Evolutionary conservation across 2,797 vertebrate genomes (phyloP), one percentile per base, ranked within the genome.

Genomic region (Phrynocephalus vlangalii): DNA sequence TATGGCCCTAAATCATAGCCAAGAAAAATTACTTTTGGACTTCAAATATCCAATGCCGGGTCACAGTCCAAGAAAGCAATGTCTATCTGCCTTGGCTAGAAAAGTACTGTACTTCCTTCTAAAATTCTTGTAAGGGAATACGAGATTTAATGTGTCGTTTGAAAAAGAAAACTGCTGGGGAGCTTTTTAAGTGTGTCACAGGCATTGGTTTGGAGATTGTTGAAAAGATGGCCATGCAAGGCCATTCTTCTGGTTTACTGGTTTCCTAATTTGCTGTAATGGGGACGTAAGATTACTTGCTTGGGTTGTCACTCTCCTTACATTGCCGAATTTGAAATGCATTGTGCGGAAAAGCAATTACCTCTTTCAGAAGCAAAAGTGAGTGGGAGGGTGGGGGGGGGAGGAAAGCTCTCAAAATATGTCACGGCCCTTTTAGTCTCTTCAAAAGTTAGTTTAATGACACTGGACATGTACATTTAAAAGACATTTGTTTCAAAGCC

Each of bases 401-500:
- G 30, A 81, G 52, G 52, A 86, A 0, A 18, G 66, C 84, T 70
- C 33, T 70, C 84, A 66, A 68, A 83, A 44, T 56, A 90, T 87
- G 79, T 85, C 84, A 90, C 3, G 2, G 83, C 44, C 84, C 77
- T 92, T 92, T 91, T 89, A 85, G 89, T 87, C 22, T 76, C 83
- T 70, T 68, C 26, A 70, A 44, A 90, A 88, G 84, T 63, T 94
- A 87, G 26, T 78, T 90, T 91, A 91, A 85, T 93, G 91, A 87
- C 87, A 91, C 24, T 87, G 85, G 81, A 91, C 86, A 87, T 79
- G 71, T 79, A 73, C 52, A 93, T 95, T 67, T 94, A 95, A 93
- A 94, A 79, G 26, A 85, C 94, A 15, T 78, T 86, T 94, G 33
- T 95, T 96, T 96, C 93, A 87, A 90, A 95, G 89, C 88, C 84